Evolutionary conservation across 2,797 vertebrate genomes (phyloP).

Genomic region (Tokudaia tokunoshimensis): DNA sequence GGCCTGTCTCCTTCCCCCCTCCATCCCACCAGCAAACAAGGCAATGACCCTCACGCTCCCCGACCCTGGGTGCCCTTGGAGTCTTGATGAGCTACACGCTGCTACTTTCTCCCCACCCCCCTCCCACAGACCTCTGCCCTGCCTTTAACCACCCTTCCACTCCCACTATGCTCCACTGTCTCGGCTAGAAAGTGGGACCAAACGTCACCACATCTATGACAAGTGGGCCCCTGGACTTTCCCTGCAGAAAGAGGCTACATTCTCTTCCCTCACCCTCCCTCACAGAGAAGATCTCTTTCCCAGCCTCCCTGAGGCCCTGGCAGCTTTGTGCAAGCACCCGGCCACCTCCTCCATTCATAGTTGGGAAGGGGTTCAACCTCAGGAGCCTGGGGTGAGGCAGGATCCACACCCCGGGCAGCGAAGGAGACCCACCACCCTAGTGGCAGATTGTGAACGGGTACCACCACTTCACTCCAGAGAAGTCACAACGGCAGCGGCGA

Average conservation of each 20-base stretch:
- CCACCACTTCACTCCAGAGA: neutral
- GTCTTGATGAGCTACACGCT: too few relatives aligned
- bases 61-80: rapidly evolving
- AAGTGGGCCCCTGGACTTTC: rapidly evolving
- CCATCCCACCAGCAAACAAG: rapidly evolving
- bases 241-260: neutral
- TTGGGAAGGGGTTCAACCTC: neutral
- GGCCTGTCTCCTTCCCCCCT: rapidly evolving
- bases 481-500: too few relatives aligned
- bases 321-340: rapidly evolving
- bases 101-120: too few relatives aligned
- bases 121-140: rapidly evolving
- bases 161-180: rapidly evolving
- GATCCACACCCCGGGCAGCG: neutral
- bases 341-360: rapidly evolving
- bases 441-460: too few relatives aligned
- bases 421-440: neutral
- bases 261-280: neutral
- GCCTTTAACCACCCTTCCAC: neutral
- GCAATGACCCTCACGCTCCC: rapidly evolving
- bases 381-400: neutral
- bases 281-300: rapidly evolving
- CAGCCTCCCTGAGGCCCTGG: neutral
- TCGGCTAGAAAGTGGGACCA: neutral
- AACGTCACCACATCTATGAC: neutral